These are phyloP conservation scores for Rhinolophus sinicus DNA, from an alignment of 2,113 vertebrate genomes.

Conservation along the genomic window DNA sequence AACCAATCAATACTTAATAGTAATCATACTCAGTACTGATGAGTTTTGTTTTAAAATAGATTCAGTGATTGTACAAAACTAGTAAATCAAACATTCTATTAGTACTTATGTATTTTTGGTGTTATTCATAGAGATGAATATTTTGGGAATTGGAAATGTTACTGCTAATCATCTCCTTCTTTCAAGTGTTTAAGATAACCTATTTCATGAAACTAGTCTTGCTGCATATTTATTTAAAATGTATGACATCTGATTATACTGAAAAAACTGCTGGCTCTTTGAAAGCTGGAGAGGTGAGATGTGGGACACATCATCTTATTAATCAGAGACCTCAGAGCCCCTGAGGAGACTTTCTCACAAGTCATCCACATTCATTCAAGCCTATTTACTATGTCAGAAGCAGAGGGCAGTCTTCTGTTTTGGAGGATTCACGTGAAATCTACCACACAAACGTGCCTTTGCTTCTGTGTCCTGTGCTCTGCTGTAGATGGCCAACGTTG, in stretches of 20 bases:
- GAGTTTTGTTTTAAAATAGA: not conserved
- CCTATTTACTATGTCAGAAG: not conserved
- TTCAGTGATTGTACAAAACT: not conserved
- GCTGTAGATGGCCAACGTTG: fast-evolving
- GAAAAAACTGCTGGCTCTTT: not conserved
- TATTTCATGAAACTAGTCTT: not conserved
- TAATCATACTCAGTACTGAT: not conserved
- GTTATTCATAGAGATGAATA: not conserved
- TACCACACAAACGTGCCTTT: not conserved
- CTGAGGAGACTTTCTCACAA: not conserved
- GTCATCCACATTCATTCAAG: not conserved
- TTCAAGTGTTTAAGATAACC: not conserved
- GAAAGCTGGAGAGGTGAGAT: not conserved
- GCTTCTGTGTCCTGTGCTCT: not conserved
- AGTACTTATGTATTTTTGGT: not conserved
- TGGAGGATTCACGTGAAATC: not conserved
- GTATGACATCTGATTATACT: not conserved
- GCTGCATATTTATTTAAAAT: not conserved
- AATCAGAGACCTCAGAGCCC: not conserved
- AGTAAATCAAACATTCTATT: conserved; percentile 15
- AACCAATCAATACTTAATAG: conserved; percentile 2
- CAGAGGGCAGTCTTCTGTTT: not conserved
- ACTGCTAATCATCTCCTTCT: not conserved
- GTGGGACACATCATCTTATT: not conserved
- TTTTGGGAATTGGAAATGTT: not conserved